These are phyloP conservation scores for Ibidorhyncha struthersii DNA, from an alignment of 2,113 vertebrate species.

Conservation along the genomic window DNA sequence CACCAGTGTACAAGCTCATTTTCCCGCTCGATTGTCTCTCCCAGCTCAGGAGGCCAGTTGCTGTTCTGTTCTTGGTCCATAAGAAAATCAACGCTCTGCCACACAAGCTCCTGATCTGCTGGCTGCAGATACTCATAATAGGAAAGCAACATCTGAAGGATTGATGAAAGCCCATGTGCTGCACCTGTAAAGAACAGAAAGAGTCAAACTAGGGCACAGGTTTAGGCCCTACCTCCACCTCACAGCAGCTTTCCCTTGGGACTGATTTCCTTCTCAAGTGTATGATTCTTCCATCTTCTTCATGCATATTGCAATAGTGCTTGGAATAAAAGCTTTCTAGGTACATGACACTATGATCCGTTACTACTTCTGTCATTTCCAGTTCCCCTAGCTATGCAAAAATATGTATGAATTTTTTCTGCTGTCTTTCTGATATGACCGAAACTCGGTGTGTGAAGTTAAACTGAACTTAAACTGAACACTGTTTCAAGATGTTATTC, in stretches of 20 bases:
- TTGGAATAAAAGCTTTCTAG: background rate
- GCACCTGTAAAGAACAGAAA: conserved; percentile 74
- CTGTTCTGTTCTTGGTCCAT: conserved; percentile 92
- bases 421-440: background rate
- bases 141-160: conserved; percentile 91
- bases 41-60: conserved; percentile 90
- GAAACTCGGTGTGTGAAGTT: background rate
- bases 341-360: background rate
- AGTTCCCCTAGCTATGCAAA: background rate
- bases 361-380: background rate
- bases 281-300: background rate
- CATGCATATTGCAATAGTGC: background rate
- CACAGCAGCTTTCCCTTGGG: background rate
- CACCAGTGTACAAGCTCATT: conserved; percentile 93
- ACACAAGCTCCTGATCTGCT: conserved; percentile 86
- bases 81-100: conserved; percentile 91
- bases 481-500: background rate
- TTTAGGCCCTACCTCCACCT: background rate
- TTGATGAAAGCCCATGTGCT: conserved; percentile 88
- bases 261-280: background rate
- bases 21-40: conserved; percentile 86
- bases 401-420: background rate
- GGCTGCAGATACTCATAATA: conserved; percentile 86
- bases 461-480: background rate
- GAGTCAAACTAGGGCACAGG: background rate